A percentile compares a stretch with the other conserved stretches of the same genome.
Evolutionary conservation across 2,797 vertebrate species (phyloP).

Genomic region (Hydrophis major): DNA sequence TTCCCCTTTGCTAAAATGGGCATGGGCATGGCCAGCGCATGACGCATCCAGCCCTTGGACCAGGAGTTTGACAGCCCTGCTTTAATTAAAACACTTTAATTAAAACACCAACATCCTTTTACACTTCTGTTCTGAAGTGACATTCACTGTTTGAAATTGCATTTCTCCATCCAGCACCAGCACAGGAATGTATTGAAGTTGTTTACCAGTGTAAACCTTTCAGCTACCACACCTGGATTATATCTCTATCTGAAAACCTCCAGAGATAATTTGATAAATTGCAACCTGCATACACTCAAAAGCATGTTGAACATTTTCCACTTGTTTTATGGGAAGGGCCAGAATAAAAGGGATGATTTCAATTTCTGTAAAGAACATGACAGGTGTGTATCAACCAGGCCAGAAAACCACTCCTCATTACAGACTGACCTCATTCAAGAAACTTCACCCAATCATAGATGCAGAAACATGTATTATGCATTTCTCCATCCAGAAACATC

Average conservation of each 20-base stretch:
- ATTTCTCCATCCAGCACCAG: not conserved
- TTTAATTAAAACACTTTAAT: not conserved
- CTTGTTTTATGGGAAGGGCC: not conserved
- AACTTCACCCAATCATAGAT: not conserved
- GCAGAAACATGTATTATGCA: too few species aligned
- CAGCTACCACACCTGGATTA: not conserved
- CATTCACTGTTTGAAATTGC: not conserved
- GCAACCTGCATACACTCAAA: not conserved
- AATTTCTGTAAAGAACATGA: not conserved
- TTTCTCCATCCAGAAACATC: too few species aligned
- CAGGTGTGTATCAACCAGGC: not conserved
- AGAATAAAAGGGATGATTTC: not conserved
- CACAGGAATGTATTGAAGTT: not conserved
- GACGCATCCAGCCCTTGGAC: too few species aligned
- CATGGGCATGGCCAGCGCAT: too few species aligned
- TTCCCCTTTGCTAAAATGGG: too few species aligned
- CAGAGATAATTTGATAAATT: not conserved
- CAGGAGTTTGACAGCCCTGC: too few species aligned
- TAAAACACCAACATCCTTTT: not conserved
- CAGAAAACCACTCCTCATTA: not conserved
- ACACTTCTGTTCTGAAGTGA: not conserved
- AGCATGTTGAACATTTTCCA: not conserved
- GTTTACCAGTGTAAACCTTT: not conserved
- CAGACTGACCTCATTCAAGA: not conserved
- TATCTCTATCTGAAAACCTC: not conserved